Percentiles rank a stretch among this genome's conserved stretches.
Evolutionary conservation across 2,888 invertebrate genomes (phyloP).

Genomic region (Mactromeris polynyma): DNA sequence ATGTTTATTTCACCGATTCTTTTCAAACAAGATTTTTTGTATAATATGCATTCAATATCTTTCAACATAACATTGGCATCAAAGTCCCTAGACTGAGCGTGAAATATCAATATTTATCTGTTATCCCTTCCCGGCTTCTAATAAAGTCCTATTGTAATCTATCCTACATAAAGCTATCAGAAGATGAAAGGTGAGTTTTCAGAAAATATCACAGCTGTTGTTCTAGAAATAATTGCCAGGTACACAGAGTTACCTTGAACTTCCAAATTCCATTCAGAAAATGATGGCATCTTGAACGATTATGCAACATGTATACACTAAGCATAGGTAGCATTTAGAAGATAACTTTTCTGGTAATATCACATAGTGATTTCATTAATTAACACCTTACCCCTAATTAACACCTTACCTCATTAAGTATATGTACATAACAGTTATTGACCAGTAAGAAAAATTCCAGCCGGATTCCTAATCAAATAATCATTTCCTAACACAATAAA

Average conservation of each 20-base stretch:
- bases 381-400: background rate
- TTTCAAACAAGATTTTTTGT: too few relatives aligned
- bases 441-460: background rate
- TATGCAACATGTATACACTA: background rate
- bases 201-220: background rate
- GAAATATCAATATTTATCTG: background rate
- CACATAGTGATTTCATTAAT: background rate
- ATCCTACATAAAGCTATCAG: background rate
- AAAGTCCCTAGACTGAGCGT: background rate
- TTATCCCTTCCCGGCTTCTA: too few relatives aligned
- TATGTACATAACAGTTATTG: background rate
- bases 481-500: background rate
- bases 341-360: background rate
- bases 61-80: conserved; percentile 1
- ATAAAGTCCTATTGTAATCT: background rate
- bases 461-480: background rate
- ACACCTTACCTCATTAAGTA: background rate
- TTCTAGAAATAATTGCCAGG: background rate
- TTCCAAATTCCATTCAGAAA: background rate
- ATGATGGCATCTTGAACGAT: background rate
- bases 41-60: background rate
- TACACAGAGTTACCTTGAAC: background rate
- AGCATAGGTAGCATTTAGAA: too few relatives aligned
- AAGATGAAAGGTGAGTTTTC: background rate
- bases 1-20: too few relatives aligned